Evolutionary conservation across 2,797 vertebrate genomes (phyloP).

Genomic region (Chromis chromis): DNA sequence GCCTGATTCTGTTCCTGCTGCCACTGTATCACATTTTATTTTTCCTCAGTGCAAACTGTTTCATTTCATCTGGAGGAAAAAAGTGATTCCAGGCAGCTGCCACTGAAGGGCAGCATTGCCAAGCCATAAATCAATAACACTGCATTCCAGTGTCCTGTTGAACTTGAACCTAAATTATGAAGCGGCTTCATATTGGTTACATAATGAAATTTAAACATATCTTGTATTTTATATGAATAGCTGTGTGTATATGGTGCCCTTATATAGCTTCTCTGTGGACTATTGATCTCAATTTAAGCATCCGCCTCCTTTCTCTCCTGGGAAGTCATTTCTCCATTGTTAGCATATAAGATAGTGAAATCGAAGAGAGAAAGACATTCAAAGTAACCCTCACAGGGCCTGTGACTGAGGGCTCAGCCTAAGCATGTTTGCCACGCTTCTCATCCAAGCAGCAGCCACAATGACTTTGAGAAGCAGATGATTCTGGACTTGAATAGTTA

Average conservation of each 20-base stretch:
- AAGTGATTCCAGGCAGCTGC: slow-evolving; percentile 77
- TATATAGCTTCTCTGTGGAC: slow-evolving; percentile 35
- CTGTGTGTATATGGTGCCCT: slow-evolving; percentile 11
- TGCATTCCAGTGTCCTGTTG: slow-evolving; percentile 52
- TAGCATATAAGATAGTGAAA: slow-evolving; percentile 55
- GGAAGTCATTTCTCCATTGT: slow-evolving; percentile 66
- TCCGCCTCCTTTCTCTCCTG: slow-evolving; percentile 21
- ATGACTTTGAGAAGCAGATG: slow-evolving; percentile 72
- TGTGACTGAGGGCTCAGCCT: slow-evolving; percentile 74
- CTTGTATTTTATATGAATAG: slow-evolving; percentile 31
- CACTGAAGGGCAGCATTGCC: slow-evolving; percentile 85
- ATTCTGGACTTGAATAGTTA: slow-evolving; percentile 63
- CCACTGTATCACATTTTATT: slow-evolving; percentile 16
- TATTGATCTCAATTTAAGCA: slow-evolving; percentile 50
- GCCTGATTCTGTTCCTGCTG: slow-evolving; percentile 13
- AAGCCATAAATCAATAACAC: slow-evolving; percentile 80
- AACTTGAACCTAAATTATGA: slow-evolving; percentile 50
- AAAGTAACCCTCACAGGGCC: slow-evolving; percentile 74
- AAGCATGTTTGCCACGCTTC: slow-evolving; percentile 76
- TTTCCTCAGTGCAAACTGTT: slow-evolving; percentile 1
- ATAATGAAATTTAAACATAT: slow-evolving; percentile 35
- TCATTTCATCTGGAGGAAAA: slow-evolving; percentile 39
- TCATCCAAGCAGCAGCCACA: slow-evolving; percentile 70
- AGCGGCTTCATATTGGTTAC: slow-evolving; percentile 14
- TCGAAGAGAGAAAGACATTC: slow-evolving; percentile 62